These are phyloP conservation scores for Halcyon senegalensis DNA, from an alignment of 2,113 vertebrate genomes.

Conservation along the genomic window DNA sequence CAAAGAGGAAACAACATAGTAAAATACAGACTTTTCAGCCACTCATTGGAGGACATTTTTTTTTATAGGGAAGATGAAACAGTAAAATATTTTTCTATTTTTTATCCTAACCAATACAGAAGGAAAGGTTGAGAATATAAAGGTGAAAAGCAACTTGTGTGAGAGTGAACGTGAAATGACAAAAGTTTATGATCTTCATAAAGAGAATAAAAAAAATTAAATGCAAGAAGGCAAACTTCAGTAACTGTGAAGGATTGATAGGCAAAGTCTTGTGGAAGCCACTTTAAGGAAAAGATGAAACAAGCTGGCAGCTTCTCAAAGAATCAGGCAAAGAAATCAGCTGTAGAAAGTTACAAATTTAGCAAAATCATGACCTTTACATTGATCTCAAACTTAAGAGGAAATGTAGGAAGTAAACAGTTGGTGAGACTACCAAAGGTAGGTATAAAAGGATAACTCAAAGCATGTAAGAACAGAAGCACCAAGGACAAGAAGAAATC, in stretches of 20 bases:
- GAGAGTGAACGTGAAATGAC: neutral
- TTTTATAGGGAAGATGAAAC: neutral
- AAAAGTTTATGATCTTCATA: neutral
- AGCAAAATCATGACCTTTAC: neutral
- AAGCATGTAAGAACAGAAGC: neutral
- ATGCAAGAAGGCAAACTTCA: neutral
- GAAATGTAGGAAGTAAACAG: neutral
- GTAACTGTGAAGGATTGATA: neutral
- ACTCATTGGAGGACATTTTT: neutral
- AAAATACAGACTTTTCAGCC: neutral
- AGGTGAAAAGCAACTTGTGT: neutral
- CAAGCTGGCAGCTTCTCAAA: neutral
- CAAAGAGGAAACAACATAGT: neutral
- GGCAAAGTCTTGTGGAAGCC: neutral
- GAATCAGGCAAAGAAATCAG: neutral
- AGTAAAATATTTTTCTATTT: neutral
- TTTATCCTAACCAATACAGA: neutral
- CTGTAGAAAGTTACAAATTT: neutral
- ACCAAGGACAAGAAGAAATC: slow-evolving; percentile 2
- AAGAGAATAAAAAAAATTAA: neutral
- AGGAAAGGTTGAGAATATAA: neutral
- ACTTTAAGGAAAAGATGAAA: neutral
- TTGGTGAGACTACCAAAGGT: neutral
- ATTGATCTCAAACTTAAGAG: neutral
- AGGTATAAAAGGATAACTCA: neutral